Conservation (phyloP, 1,140 invertebrate genomes). For the Whitmania pigra region DNA sequence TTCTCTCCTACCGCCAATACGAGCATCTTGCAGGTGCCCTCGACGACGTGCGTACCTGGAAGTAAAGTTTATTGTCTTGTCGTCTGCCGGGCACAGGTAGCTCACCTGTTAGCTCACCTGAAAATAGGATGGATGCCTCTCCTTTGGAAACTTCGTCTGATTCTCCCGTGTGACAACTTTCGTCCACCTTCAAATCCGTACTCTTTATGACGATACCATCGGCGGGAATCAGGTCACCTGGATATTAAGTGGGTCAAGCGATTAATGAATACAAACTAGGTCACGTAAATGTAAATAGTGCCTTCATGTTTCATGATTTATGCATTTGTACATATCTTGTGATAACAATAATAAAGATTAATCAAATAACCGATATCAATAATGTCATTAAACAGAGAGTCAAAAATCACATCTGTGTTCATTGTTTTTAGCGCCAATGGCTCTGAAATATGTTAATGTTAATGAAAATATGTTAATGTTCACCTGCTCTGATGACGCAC, state of each 20-base stretch:
- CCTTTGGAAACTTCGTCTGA: slow-evolving; percentile 98
- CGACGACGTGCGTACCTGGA: slow-evolving; percentile 95
- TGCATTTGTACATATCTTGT: too few species aligned
- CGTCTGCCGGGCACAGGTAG: background rate
- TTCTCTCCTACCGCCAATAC: slow-evolving; percentile 96
- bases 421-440: too few species aligned
- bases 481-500: slow-evolving; percentile 54
- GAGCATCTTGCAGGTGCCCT: slow-evolving; percentile 97
- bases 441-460: background rate
- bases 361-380: too few species aligned
- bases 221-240: slow-evolving; percentile 73
- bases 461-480: background rate
- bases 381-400: too few species aligned
- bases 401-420: too few species aligned
- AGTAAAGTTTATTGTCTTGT: background rate
- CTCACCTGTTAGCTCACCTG: slow-evolving; percentile 44
- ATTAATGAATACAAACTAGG: too few species aligned
- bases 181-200: slow-evolving; percentile 92
- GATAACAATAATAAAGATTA: too few species aligned
- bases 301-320: too few species aligned
- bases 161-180: slow-evolving; percentile 91
- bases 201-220: slow-evolving; percentile 91
- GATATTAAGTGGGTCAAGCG: background rate
- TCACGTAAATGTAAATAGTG: too few species aligned
- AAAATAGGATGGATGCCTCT: slow-evolving; percentile 72